Conservation (phyloP, 2,888 invertebrate genomes). For the Calameuta pallipes region DNA sequence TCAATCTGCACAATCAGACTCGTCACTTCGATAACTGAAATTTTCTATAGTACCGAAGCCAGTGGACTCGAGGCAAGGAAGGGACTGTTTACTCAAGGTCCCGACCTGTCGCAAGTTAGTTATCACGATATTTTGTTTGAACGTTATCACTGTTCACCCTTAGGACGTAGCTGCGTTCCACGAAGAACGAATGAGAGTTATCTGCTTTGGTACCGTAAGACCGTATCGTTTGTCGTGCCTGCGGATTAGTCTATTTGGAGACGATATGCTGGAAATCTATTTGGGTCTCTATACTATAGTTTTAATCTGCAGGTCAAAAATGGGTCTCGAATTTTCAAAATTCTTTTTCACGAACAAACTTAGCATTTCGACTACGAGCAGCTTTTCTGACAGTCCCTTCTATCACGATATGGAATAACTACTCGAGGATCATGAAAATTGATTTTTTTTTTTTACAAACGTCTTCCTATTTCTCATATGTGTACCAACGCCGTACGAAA, state of each 20-base stretch:
- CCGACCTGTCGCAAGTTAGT: conserved; percentile 43
- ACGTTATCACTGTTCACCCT: conserved; percentile 35
- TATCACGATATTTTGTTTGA: conserved; percentile 44
- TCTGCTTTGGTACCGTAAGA: conserved; percentile 37
- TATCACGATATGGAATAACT: no score
- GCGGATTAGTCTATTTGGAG: conserved; percentile 48
- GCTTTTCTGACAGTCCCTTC: no score
- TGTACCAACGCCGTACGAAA: no score
- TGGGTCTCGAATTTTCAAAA: neutral
- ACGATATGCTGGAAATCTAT: conserved; percentile 7
- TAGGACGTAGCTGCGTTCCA: conserved; percentile 16
- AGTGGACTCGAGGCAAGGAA: neutral
- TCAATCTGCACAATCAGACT: no score
- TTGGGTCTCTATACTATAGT: neutral
- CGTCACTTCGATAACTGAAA: no score
- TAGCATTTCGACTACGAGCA: no score
- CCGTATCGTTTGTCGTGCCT: conserved; percentile 45
- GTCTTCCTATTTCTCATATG: no score
- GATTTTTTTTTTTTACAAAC: no score
- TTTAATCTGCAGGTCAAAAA: conserved; percentile 1
- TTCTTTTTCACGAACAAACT: no score
- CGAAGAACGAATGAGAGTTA: conserved; percentile 18
- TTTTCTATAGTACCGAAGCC: no score
- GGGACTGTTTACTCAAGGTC: neutral
- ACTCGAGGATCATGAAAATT: no score